Percentiles rank a stretch among this genome's conserved stretches.
Evolutionary conservation across 2,797 vertebrate species (phyloP).

Genomic region (Periophthalmus magnuspinnatus): DNA sequence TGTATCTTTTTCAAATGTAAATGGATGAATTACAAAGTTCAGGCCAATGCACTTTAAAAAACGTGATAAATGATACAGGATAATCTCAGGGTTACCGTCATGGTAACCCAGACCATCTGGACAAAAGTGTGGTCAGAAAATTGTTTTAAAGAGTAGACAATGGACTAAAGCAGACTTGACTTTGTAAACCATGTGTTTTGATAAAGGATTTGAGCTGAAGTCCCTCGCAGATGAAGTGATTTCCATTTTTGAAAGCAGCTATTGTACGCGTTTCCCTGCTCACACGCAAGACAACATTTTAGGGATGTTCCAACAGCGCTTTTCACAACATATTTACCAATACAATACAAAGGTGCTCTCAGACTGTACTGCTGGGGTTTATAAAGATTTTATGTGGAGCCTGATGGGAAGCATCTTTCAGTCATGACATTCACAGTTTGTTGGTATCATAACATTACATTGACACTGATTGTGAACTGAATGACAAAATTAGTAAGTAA

Average conservation of each 20-base stretch:
- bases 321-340: no score
- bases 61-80: constrained; percentile 14
- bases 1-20: no score
- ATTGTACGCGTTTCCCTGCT: background rate
- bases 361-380: background rate
- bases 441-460: background rate
- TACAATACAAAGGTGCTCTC: background rate
- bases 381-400: background rate
- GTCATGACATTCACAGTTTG: background rate
- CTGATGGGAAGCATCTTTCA: background rate
- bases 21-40: constrained; percentile 12
- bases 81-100: constrained; percentile 13
- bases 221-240: background rate
- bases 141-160: constrained; percentile 3
- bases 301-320: background rate
- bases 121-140: constrained; percentile 6
- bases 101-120: constrained; percentile 33
- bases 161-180: background rate
- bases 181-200: constrained; percentile 22
- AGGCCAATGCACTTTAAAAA: background rate
- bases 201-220: constrained; percentile 3
- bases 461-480: background rate
- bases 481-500: background rate
- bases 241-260: constrained; percentile 12
- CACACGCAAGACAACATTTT: constrained; percentile 4